Base-by-base conservation (phyloP, 2,113 vertebrate genomes). In the Leuciscus idus region DNA sequence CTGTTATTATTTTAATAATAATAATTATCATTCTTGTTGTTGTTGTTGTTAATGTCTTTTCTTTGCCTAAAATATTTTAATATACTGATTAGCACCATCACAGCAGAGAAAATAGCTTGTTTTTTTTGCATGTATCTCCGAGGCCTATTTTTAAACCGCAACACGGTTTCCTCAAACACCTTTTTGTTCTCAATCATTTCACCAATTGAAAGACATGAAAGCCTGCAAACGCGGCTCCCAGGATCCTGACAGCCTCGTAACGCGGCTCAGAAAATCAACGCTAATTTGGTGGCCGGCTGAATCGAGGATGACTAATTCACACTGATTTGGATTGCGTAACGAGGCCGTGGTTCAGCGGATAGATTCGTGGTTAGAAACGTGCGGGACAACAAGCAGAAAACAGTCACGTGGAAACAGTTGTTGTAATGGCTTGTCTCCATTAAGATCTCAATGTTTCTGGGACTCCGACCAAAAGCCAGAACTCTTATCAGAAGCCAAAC, bases 291-390 rank as follows among this genome's bases (percentile, higher is more conserved):
- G 36, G 23, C 61, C 43, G 13, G 17, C 19, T 64, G 33, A 55
- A 85, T 52, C 46, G n/a, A 82, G 62, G 59, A 84, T 79, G n/a
- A 68, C 83, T 85, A 85, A 85, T 62, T 64, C n/a, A 3, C 11
- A 48, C 39, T 66, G 64, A 83, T 85, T 73, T 83, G 19, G 11
- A 84, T 85, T 79, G 68, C 50, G 2, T 84, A 89, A 61, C 28
- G 28, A 28, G 50, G 52, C 43, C 66, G 23, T 43, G 19, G 39
- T 28, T 46, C 33, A 26, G n/a, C 26, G 39, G 33, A 64, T 88
- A 57, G 33, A 36, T 77, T 73, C 33, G 55, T 3, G 9, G 15
- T 59, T 57, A 4, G 26, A 9, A 36, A 61, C 17, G 46, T 68
- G 43, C 46, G 23, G 57, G 61, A 76, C 10, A 12, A 4, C 61